phyloP scores from a whole-genome alignment of 2,797 vertebrate species.

The Sebastes wilsoni region DNA sequence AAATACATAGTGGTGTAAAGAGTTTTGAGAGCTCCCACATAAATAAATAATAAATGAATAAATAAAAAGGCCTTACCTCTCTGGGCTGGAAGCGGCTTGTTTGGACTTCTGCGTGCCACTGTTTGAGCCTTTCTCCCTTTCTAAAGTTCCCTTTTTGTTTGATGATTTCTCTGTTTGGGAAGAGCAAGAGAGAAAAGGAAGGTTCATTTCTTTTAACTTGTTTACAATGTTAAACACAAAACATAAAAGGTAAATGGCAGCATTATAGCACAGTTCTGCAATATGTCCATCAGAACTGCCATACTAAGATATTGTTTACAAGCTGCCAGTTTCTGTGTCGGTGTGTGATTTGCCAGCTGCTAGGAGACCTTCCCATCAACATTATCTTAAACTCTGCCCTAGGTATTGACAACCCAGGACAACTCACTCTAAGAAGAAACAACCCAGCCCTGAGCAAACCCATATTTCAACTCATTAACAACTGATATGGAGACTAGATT shows the following conservation, averaged over 20 bases:
- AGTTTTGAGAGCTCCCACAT: not conserved
- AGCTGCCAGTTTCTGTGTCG: not conserved
- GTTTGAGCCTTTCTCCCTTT: conserved; percentile 55
- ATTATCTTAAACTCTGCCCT: not conserved
- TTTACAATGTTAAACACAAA: not conserved
- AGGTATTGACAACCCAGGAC: not conserved
- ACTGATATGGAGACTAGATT: not conserved
- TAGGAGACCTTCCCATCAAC: not conserved
- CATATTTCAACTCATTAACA: not conserved
- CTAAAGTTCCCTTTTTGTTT: conserved; percentile 62
- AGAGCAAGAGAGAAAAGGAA: conserved; percentile 7
- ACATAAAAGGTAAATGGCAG: not conserved
- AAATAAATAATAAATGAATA: not conserved
- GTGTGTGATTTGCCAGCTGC: not conserved
- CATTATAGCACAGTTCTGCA: not conserved
- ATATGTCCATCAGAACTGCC: not conserved
- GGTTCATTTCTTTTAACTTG: not conserved
- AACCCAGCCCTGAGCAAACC: conserved; percentile 5
- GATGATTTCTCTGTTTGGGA: conserved; percentile 68
- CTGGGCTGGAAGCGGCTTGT: conserved; percentile 35
- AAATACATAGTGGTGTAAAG: not conserved
- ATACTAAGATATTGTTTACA: not conserved
- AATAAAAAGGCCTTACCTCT: conserved; percentile 61
- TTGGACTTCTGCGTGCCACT: conserved; percentile 44
- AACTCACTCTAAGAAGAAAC: conserved; percentile 1